Conservation (phyloP, 37 sponge, comb jelly and placozoan genomes). For the Amphimedon queenslandica region DNA sequence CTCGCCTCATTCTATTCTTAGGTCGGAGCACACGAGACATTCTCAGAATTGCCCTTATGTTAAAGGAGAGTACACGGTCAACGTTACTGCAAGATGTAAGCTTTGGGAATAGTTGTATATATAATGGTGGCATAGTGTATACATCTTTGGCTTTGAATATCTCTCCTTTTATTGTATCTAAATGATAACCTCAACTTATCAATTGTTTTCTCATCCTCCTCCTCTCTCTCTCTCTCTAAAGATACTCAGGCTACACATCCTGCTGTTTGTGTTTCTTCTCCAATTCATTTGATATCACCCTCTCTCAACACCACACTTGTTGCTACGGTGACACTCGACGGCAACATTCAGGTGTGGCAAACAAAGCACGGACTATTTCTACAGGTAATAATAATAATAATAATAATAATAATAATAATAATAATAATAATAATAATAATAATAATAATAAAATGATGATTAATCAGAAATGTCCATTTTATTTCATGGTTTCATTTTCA, state of each 20-base stretch:
- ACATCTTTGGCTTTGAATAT: no score
- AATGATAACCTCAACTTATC: no score
- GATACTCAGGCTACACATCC: conserved; percentile 2
- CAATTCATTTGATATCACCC: background rate
- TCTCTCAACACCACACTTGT: background rate
- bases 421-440: no score
- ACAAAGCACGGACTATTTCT: background rate
- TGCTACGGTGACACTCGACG: conserved; percentile 3
- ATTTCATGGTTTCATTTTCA: background rate
- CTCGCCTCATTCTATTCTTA: background rate
- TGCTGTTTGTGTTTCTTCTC: background rate
- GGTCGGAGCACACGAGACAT: conserved; percentile 80
- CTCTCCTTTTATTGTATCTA: no score
- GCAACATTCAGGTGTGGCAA: background rate
- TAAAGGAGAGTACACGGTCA: conserved; percentile 55
- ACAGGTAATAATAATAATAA: background rate
- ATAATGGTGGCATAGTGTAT: no score
- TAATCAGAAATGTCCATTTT: background rate
- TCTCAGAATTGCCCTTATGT: conserved; percentile 57
- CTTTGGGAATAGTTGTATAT: no score
- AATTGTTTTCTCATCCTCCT: background rate
- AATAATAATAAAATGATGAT: no score
- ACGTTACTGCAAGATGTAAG: conserved; percentile 39
- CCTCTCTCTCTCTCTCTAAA: background rate
- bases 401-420: no score